Base-by-base conservation (phyloP, 2,888 invertebrate genomes). In the Spatulosminthurus flaviceps region DNA sequence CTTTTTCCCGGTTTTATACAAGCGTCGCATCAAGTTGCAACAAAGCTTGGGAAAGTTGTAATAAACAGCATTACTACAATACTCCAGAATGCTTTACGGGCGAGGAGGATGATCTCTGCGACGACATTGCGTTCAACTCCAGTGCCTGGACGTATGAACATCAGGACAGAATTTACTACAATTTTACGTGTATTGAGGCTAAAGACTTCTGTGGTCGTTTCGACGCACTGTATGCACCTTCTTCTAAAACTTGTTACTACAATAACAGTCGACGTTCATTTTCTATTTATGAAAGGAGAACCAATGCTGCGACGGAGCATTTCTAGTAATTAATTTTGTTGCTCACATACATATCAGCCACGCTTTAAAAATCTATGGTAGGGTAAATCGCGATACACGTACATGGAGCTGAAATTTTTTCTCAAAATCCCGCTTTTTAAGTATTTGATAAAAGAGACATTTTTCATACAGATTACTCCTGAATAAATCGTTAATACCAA, bases 1-100 rank as follows among this genome's bases (percentile, higher is more conserved):
- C 82, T 1, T 83, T 82, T 81, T 60, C 80, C 19, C 34, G 83
- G 34, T 66, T 82, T 24, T 83, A 83, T 61, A 79, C 84, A 21
- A 76, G 74, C 19, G 83, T 82, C 26, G 76, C 81, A 11, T 80
- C 79, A 1, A 82, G 81, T 74, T 84, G 84, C 67, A 22, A 80
- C 1, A 81, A 81, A 64, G 81, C 78, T 1, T 84, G 83, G 82
- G 80, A 81, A 42, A 51, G 67, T 19, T 84, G 84, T 43, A n/a
- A 70, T 51, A 21, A 67, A 19, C 24, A 64, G 0, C 75, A 77
- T 76, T 82, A 84, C 61, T 83, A 75, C 75, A 84, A 84, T 34
- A 80, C 83, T 0, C 61, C 61, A 0, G 73, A 80, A 34, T 84
- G 84, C 43, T 84, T 34, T 42, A 84, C 84, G 1, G 82, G 81